phyloP scores from a whole-genome alignment of 2,888 invertebrate genomes.

The Athetis lepigone region DNA sequence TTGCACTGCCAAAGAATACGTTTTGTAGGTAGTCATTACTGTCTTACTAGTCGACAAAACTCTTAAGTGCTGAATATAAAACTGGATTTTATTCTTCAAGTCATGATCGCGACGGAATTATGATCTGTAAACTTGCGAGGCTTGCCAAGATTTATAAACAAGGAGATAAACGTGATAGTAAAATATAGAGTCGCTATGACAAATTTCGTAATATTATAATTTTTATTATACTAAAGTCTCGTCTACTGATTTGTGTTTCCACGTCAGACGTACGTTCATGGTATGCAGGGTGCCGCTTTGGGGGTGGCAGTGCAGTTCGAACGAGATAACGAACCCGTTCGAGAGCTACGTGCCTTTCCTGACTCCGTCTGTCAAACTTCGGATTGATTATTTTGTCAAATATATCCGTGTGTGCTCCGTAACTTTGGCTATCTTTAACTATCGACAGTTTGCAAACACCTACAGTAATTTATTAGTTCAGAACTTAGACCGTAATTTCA shows the following conservation, averaged over 20 bases:
- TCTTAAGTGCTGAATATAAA: constrained; percentile 23
- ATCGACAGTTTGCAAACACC: constrained; percentile 27
- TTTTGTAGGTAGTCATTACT: background rate
- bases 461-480: constrained; percentile 16
- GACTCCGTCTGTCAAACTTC: constrained; percentile 79
- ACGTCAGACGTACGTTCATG: constrained; percentile 56
- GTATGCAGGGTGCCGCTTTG: constrained; percentile 59
- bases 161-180: constrained; percentile 12
- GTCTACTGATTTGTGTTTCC: constrained; percentile 58
- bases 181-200: constrained; percentile 27
- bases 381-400: constrained; percentile 81
- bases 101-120: constrained; percentile 21
- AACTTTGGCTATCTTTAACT: constrained; percentile 33
- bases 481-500: background rate
- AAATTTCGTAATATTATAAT: constrained; percentile 1
- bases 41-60: constrained; percentile 1
- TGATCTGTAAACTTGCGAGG: constrained; percentile 17
- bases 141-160: constrained; percentile 47
- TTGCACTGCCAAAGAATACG: constrained; percentile 14
- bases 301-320: constrained; percentile 68
- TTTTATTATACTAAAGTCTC: constrained; percentile 25
- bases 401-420: constrained; percentile 58
- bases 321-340: constrained; percentile 81
- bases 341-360: constrained; percentile 76
- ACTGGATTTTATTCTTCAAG: constrained; percentile 26